phyloP scores from a whole-genome alignment of 2,113 vertebrate species.

The Poicephalus meyeri region DNA sequence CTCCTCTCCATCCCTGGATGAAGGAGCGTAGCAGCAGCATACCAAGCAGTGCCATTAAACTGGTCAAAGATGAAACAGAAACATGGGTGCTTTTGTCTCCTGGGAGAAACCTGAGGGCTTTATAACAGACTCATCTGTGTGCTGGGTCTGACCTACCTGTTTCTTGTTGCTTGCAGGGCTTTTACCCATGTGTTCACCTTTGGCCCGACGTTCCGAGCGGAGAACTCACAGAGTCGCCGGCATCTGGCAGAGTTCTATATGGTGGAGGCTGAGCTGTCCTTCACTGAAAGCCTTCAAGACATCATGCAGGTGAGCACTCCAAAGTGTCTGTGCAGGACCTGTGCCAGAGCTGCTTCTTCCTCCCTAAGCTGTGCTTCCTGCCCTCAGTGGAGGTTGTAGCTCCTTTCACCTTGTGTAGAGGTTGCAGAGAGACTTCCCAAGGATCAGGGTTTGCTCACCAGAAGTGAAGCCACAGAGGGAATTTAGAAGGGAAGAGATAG shows the following conservation, averaged over 20 bases:
- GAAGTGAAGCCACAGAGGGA: background rate
- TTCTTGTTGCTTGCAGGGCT: constrained; percentile 76
- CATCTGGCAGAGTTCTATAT: constrained; percentile 98
- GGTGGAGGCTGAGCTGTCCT: constrained; percentile 95
- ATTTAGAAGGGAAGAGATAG: background rate
- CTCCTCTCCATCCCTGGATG: background rate
- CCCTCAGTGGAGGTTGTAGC: background rate
- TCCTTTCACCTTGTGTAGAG: background rate
- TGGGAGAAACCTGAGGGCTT: background rate
- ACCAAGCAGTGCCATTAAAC: background rate
- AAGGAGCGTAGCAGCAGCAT: background rate
- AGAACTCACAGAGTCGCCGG: constrained; percentile 93
- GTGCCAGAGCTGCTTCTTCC: background rate
- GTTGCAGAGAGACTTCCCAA: background rate
- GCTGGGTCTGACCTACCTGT: background rate
- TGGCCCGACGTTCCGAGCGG: constrained; percentile 92
- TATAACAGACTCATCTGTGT: background rate
- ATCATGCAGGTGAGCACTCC: constrained; percentile 82
- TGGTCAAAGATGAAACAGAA: background rate
- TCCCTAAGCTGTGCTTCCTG: background rate
- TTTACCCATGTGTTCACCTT: constrained; percentile 92
- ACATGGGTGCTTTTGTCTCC: background rate
- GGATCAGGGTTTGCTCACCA: background rate
- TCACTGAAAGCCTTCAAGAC: constrained; percentile 87
- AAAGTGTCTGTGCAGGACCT: background rate